Evolutionary conservation across 2,113 vertebrate species (phyloP), one percentile per base, ranked within the genome.

Genomic region (Bubo scandiacus): DNA sequence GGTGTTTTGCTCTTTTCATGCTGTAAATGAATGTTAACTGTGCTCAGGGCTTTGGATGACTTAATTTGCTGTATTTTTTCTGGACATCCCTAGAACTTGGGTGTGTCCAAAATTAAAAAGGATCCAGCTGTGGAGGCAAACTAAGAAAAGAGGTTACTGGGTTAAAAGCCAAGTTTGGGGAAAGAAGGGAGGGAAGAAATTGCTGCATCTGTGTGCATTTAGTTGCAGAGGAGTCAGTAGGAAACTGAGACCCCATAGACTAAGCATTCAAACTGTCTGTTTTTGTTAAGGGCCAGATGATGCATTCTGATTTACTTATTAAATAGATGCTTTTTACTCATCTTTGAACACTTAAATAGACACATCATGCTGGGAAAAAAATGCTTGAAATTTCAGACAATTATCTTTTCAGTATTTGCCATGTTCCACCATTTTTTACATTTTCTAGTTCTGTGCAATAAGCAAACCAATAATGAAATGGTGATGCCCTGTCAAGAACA

Each of bases 1-100:
- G 93, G 87, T 95, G 75, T 49, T 88, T n/a, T 90, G 68, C 66
- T 85, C 79, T 95, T 95, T 96, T 94, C 36, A 30, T 90, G 71
- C 55, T 88, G 75, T 38, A 93, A 91, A 82, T 86, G 59, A 81
- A 73, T 36, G 38, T 74, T 92, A 86, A 78, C 67, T 73, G 1
- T 55, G 74, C 40, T 80, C 2, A 11, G 55, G 58, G 67, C 23
- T 90, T 65, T 70, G 47, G 29, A 57, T 66, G 59, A 58, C 25
- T 89, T 88, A 51, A 58, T 49, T 88, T 66, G 36, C 45, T 43
- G 5, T 43, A 84, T 79, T 92, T 88, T 94, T 89, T 36, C 43
- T 86, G 42, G 67, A 70, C 51, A 62, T 54, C 38, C 17, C 32
- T 73, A 65, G 40, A 80, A 77, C 10, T 11, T 73, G 40, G 7